A percentile compares a stretch with the other conserved stretches of the same genome.
Conservation (phyloP, 2,888 invertebrate genomes). For the Copidosoma aretas region DNA sequence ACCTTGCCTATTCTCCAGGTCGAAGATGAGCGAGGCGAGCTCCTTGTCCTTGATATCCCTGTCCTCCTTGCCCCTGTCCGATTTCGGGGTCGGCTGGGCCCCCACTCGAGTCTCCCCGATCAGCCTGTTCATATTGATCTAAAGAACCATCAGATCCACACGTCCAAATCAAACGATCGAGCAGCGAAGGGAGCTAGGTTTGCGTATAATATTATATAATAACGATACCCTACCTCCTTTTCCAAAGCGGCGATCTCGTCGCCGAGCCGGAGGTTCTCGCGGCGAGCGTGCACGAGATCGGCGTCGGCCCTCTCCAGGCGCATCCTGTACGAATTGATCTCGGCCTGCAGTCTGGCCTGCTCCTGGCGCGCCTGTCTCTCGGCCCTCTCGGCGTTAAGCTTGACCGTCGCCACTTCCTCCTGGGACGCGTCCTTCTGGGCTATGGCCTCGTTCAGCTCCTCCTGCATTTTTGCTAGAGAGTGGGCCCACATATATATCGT, state of each 20-base stretch:
- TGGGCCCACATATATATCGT: too few relatives aligned
- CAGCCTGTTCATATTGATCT: slow-evolving; percentile 57
- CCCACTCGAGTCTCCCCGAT: slow-evolving; percentile 34
- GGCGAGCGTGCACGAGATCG: slow-evolving; percentile 79
- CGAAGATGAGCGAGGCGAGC: slow-evolving; percentile 71
- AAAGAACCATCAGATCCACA: background rate
- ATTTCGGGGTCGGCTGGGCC: slow-evolving; percentile 10
- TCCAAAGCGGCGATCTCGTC: slow-evolving; percentile 82
- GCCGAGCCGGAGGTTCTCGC: slow-evolving; percentile 78
- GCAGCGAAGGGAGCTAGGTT: background rate
- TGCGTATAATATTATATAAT: too few relatives aligned
- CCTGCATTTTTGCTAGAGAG: slow-evolving; percentile 75
- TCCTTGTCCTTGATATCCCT: slow-evolving; percentile 54
- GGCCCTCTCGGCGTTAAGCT: slow-evolving; percentile 69
- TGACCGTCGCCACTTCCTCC: slow-evolving; percentile 77
- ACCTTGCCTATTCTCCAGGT: slow-evolving; percentile 87
- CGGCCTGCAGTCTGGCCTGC: slow-evolving; percentile 75
- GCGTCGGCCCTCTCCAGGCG: slow-evolving; percentile 81
- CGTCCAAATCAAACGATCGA: background rate
- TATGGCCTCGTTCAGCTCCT: slow-evolving; percentile 76
- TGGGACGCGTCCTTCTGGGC: slow-evolving; percentile 82
- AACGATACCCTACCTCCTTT: too few relatives aligned
- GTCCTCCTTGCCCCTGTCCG: slow-evolving; percentile 25
- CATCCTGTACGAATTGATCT: slow-evolving; percentile 69
- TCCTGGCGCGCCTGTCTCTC: slow-evolving; percentile 82